Percentiles rank a stretch among this genome's conserved stretches.
Conservation (phyloP, 1,140 invertebrate species). For the Wasmannia auropunctata region DNA sequence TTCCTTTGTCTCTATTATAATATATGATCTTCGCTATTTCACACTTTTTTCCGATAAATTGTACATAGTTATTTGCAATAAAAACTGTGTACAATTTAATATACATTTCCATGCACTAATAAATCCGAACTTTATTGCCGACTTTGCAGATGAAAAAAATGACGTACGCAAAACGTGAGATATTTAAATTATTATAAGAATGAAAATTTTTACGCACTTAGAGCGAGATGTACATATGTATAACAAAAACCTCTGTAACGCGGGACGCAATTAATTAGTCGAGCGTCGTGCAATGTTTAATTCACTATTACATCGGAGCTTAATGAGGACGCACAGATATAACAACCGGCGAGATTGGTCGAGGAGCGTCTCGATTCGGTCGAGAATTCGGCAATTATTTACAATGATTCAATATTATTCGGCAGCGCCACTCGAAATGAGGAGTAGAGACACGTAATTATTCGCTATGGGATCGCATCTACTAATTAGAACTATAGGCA, state of each 20-base stretch:
- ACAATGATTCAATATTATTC: constrained; percentile 57
- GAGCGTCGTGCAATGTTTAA: constrained; percentile 38
- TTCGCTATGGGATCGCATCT: constrained; percentile 37
- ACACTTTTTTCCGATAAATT: not conserved
- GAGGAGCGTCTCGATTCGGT: constrained; percentile 7
- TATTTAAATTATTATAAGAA: not conserved
- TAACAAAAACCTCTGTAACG: constrained; percentile 9
- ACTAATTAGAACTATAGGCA: constrained; percentile 56
- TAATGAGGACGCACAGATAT: constrained; percentile 46
- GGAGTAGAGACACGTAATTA: constrained; percentile 50
- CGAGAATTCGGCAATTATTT: constrained; percentile 49
- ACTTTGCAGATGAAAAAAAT: not conserved
- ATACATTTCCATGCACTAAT: not conserved
- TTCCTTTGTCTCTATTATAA: not conserved
- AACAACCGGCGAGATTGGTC: constrained; percentile 17
- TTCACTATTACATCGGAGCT: constrained; percentile 33
- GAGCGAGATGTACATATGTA: not conserved
- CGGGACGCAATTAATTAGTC: constrained; percentile 46
- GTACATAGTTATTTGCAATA: constrained; percentile 3
- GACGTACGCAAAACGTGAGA: not conserved
- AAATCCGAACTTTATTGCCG: not conserved
- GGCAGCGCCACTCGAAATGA: constrained; percentile 26
- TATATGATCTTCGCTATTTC: not conserved
- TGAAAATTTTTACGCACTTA: not conserved
- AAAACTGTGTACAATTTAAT: not conserved